A percentile compares a stretch with the other conserved stretches of the same genome.
These are phyloP conservation scores for Drosophila picticornis DNA, from an alignment of 2,888 invertebrate genomes.

Conservation along the genomic window DNA sequence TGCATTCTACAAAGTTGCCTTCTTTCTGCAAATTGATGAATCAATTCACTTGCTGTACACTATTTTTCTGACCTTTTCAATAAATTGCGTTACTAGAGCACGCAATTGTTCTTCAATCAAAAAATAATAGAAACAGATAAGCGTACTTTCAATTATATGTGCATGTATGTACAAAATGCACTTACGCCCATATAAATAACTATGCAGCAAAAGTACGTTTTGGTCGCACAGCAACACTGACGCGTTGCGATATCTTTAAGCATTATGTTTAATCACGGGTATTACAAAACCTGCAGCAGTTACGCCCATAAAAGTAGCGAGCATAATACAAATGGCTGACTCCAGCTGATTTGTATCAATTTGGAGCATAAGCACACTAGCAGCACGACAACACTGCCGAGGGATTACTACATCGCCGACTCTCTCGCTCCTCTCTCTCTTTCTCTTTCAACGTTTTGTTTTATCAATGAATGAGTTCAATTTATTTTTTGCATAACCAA, in stretches of 20 bases:
- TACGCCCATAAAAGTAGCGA: constrained; percentile 5
- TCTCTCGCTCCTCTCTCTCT: constrained; percentile 11
- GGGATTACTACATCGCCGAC: constrained; percentile 61
- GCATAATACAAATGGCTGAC: constrained; percentile 11
- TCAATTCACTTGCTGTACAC: constrained; percentile 52
- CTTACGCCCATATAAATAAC: neutral
- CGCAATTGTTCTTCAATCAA: constrained; percentile 23
- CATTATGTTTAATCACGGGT: neutral
- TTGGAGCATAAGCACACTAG: constrained; percentile 19
- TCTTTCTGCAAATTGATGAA: constrained; percentile 48
- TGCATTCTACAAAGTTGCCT: constrained; percentile 13
- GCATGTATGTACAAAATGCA: neutral
- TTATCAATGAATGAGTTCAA: constrained; percentile 64
- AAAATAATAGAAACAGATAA: constrained; percentile 14
- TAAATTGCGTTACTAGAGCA: constrained; percentile 27
- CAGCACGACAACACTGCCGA: constrained; percentile 64
- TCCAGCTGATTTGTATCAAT: constrained; percentile 41
- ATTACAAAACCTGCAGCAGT: constrained; percentile 12
- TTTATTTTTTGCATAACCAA: constrained; percentile 25
- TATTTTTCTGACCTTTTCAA: constrained; percentile 58
- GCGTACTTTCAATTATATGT: neutral
- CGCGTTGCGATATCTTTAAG: neutral
- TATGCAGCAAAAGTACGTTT: neutral
- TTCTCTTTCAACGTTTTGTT: constrained; percentile 27
- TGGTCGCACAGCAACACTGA: neutral